A percentile compares a stretch with the other conserved stretches of the same genome.
These are phyloP conservation scores for Apotomis turbidana DNA, from an alignment of 2,888 invertebrate species.

Conservation along the genomic window DNA sequence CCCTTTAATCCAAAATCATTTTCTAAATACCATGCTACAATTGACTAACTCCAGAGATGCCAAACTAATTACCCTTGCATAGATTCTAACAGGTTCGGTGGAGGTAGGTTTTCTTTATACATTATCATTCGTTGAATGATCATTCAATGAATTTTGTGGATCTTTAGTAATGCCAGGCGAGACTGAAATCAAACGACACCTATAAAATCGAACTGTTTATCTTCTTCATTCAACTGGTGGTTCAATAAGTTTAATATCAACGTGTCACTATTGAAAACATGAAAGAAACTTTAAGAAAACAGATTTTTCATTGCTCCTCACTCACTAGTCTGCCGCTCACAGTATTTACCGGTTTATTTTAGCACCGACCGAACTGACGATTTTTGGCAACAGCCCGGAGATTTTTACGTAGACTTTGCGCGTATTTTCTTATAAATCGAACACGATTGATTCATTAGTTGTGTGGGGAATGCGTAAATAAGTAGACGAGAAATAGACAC, in stretches of 20 bases:
- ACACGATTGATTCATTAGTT: constrained; percentile 27
- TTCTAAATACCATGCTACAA: too few species aligned
- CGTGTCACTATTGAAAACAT: neutral
- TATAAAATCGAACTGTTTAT: neutral
- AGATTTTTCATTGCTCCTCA: constrained; percentile 4
- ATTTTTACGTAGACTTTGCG: constrained; percentile 35
- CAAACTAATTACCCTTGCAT: too few species aligned
- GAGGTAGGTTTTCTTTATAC: too few species aligned
- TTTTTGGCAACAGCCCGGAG: constrained; percentile 33
- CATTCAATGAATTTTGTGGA: too few species aligned
- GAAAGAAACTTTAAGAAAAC: constrained; percentile 2
- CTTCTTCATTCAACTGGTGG: neutral
- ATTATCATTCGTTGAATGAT: too few species aligned
- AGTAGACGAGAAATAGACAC: constrained; percentile 9
- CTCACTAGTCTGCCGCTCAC: constrained; percentile 6
- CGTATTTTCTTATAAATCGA: constrained; percentile 37
- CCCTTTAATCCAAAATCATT: too few species aligned
- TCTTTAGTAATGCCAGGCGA: too few species aligned
- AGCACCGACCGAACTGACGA: constrained; percentile 45
- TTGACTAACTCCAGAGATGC: too few species aligned
- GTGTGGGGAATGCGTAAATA: neutral
- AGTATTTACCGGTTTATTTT: constrained; percentile 50
- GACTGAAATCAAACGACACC: neutral
- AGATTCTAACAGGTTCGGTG: too few species aligned
- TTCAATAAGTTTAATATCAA: neutral